phyloP scores from a whole-genome alignment of 2,888 invertebrate species.

The Theodoxus fluviatilis region DNA sequence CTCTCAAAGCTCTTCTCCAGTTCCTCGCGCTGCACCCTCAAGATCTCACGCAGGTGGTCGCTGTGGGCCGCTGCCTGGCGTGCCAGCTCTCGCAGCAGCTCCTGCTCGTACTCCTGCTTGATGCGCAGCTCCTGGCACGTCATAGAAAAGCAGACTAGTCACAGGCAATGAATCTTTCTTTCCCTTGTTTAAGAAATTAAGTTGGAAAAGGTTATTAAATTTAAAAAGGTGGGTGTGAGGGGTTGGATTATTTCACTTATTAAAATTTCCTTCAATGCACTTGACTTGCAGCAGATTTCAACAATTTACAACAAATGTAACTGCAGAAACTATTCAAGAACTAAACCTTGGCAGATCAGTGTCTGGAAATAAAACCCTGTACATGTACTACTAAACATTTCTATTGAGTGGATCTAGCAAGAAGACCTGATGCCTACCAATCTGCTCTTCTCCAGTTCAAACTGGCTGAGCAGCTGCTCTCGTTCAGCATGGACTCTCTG shows the following conservation, averaged over 20 bases:
- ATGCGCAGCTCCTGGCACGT: slow-evolving; percentile 51
- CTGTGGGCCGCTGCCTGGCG: slow-evolving; percentile 86
- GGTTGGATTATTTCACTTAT: too few species aligned
- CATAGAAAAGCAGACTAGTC: background rate
- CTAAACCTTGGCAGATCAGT: too few species aligned
- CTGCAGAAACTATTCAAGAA: too few species aligned
- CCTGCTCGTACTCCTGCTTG: slow-evolving; percentile 69
- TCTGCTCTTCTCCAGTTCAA: slow-evolving; percentile 76
- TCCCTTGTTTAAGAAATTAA: too few species aligned
- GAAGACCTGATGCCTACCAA: slow-evolving; percentile 49
- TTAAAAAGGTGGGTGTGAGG: too few species aligned
- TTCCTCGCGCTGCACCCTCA: slow-evolving; percentile 72
- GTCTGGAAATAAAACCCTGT: too few species aligned
- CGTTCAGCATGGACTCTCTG: slow-evolving; percentile 74
- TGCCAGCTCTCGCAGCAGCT: slow-evolving; percentile 80
- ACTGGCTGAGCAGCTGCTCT: slow-evolving; percentile 74
- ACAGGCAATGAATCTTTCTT: background rate
- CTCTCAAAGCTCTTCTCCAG: slow-evolving; percentile 66
- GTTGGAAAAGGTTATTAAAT: too few species aligned
- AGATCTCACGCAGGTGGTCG: slow-evolving; percentile 72
- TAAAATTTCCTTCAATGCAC: too few species aligned
- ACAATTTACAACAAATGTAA: too few species aligned
- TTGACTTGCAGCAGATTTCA: too few species aligned
- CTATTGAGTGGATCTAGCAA: background rate
- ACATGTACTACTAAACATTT: too few species aligned